phyloP scores from a whole-genome alignment of 2,888 invertebrate genomes.

The Spatulosminthurus flaviceps region DNA sequence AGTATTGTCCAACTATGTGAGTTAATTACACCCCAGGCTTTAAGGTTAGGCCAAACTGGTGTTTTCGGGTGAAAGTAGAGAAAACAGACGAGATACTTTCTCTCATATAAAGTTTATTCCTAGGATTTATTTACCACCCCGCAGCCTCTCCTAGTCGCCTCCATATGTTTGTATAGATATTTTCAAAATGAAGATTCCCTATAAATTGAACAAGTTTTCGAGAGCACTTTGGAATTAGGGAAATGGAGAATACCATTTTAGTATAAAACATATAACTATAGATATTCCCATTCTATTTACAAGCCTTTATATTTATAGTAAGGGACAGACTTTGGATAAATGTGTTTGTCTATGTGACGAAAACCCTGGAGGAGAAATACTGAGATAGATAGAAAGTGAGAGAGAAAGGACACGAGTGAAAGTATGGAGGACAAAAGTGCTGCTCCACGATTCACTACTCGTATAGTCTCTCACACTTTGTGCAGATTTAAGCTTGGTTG shows the following conservation, averaged over 20 bases:
- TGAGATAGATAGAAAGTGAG: not conserved
- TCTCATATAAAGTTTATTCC: too few relatives aligned
- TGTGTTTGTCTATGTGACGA: slow-evolving; percentile 29
- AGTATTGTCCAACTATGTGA: too few relatives aligned
- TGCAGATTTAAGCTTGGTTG: slow-evolving; percentile 18
- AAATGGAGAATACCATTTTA: not conserved
- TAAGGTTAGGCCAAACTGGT: too few relatives aligned
- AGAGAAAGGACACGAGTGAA: not conserved
- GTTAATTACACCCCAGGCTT: too few relatives aligned
- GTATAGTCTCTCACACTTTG: not conserved
- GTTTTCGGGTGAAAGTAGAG: too few relatives aligned
- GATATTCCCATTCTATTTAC: not conserved
- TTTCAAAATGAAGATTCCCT: not conserved
- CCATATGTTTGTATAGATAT: not conserved
- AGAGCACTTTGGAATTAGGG: too few relatives aligned
- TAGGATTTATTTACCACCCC: too few relatives aligned
- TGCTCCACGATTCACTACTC: not conserved
- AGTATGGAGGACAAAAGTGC: slow-evolving; percentile 1
- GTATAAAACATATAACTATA: not conserved
- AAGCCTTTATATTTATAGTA: not conserved
- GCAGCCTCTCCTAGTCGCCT: too few relatives aligned
- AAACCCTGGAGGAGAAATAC: not conserved
- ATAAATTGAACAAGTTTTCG: too few relatives aligned
- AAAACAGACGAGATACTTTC: too few relatives aligned
- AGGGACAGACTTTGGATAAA: slow-evolving; percentile 4